These are phyloP conservation scores for Gymnothorax javanicus DNA, from an alignment of 2,797 vertebrate species.

Conservation along the genomic window DNA sequence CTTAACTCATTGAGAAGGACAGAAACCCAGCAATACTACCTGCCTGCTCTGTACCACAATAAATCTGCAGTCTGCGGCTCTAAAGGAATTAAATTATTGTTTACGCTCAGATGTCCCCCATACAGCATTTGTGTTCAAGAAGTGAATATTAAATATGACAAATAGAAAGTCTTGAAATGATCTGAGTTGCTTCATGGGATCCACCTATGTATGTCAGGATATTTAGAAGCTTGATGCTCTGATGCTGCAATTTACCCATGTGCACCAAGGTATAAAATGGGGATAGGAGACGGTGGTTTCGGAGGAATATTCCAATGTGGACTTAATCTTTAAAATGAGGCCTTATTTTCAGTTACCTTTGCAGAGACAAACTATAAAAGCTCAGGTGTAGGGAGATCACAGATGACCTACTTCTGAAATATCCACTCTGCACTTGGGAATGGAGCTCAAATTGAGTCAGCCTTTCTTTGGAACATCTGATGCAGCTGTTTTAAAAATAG, in stretches of 20 bases:
- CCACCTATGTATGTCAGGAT: not conserved
- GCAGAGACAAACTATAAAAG: not conserved
- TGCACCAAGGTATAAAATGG: not conserved
- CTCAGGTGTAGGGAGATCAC: not conserved
- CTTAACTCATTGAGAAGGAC: no score
- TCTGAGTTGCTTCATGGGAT: not conserved
- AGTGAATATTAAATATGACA: not conserved
- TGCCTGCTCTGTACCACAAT: no score
- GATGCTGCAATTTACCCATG: not conserved
- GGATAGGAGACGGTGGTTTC: not conserved
- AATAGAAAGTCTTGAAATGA: not conserved
- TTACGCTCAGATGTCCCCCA: not conserved
- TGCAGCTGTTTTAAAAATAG: not conserved
- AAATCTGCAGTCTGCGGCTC: no score
- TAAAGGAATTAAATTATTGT: no score
- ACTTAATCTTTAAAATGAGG: not conserved
- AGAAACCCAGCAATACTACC: no score
- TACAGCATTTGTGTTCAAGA: not conserved
- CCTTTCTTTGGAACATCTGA: not conserved
- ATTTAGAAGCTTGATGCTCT: not conserved
- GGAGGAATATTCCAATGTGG: not conserved
- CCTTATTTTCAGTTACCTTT: slow-evolving; percentile 26
- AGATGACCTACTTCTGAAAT: slow-evolving; percentile 17
- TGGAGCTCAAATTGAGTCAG: slow-evolving; percentile 23
- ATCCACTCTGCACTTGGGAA: not conserved